Evolutionary conservation across 2,113 vertebrate species (phyloP).

Genomic region (Natator depressus): DNA sequence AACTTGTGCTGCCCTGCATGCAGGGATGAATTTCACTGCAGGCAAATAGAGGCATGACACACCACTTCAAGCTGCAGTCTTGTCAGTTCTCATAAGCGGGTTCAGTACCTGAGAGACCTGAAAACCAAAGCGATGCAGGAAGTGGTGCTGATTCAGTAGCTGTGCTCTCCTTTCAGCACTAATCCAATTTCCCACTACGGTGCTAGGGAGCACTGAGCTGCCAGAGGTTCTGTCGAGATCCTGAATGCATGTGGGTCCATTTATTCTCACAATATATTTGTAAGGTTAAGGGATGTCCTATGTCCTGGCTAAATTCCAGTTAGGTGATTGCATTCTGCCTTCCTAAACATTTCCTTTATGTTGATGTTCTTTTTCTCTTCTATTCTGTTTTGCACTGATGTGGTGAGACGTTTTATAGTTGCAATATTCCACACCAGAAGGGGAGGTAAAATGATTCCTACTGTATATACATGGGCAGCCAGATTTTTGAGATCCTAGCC

Average conservation of each 20-base stretch:
- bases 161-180: accelerated
- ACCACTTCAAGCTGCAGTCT: not conserved
- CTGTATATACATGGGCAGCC: not conserved
- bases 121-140: not conserved
- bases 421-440: not conserved
- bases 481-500: too few species aligned
- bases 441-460: not conserved
- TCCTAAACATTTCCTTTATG: not conserved
- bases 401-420: not conserved
- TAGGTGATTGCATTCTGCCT: not conserved
- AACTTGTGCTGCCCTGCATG: accelerated
- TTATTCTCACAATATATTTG: not conserved
- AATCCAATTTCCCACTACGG: not conserved
- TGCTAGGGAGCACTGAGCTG: not conserved
- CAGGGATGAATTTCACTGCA: not conserved
- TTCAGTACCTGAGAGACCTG: not conserved
- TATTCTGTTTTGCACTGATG: not conserved
- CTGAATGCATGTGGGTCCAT: not conserved
- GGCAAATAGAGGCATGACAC: not conserved
- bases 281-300: not conserved
- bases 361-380: not conserved
- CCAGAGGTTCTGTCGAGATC: not conserved
- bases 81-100: not conserved
- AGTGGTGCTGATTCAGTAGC: not conserved
- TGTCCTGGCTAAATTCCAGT: not conserved